Evolutionary conservation across 2,888 invertebrate species (phyloP), one percentile per base, ranked within the genome.

Genomic region (Parnassius apollo): DNA sequence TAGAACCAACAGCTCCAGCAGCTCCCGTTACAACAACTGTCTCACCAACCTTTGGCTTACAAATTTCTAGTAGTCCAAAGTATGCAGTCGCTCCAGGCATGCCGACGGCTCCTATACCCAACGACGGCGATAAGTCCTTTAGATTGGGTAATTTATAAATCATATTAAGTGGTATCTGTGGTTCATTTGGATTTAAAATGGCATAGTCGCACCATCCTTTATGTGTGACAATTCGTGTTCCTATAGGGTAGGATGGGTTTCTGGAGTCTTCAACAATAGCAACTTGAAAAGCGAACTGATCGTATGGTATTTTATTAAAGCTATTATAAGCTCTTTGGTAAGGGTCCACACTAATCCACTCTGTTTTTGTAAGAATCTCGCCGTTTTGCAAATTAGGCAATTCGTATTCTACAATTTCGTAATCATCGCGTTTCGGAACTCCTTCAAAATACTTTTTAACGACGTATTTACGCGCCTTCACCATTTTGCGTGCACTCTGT

Each of bases 1-100:
- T 81, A 69, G 92, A 93, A 2, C 95, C 96, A 2, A 95, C 95
- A 12, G 95, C 95, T n/a, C 95, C 95, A 0, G 94, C 95, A 7
- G 95, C 95, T 1, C 93, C 93, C 22, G 92, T 93, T 1, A 95
- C 93, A 1, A 95, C 93, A 0, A 95, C 92, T 0, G 93, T 93
- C 74, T 95, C 95, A 2, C 94, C 95, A 2, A 88, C 68, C 80
- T 94, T 94, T 0, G 95, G 94, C 57, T 94, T 76, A 71, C 95
- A 95, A 25, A 95, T 73, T 59, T 95, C 94, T 51, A 93, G 69
- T 4, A 95, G 85, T 1, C 95, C 95, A 78, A 95, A 94, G 72
- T 94, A 94, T 0, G 95, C 95, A 0, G 95, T 94, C 59, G 92
- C 93, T 91, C 94, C 94, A 25, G 94, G 93, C 93, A 94, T 94